Conservation (phyloP, 2,888 invertebrate species). For the Acanthosoma haemorrhoidale region DNA sequence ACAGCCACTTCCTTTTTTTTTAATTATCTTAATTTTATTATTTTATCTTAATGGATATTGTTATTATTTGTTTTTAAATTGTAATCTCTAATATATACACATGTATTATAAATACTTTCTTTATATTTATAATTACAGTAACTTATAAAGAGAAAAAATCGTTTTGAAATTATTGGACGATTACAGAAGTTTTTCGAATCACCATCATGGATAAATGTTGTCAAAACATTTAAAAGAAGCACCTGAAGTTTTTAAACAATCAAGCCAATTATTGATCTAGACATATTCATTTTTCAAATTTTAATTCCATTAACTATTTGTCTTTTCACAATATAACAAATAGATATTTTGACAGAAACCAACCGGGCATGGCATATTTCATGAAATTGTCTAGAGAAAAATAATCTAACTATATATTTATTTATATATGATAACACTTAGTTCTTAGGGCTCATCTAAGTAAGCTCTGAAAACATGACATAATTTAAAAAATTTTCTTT, state of each 20-base stretch:
- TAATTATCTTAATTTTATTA: not conserved
- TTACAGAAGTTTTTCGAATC: slow-evolving; percentile 1
- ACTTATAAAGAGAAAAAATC: slow-evolving; percentile 3
- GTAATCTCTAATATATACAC: slow-evolving; percentile 2
- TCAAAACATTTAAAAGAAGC: not conserved
- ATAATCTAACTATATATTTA: slow-evolving; percentile 9
- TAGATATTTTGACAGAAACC: not conserved
- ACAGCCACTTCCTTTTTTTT: not conserved
- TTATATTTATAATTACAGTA: not conserved
- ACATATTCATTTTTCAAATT: not conserved
- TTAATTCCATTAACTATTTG: not conserved
- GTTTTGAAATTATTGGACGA: slow-evolving; percentile 2
- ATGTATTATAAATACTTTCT: not conserved
- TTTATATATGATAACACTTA: slow-evolving; percentile 5
- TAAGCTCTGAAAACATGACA: not conserved
- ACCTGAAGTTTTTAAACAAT: not conserved
- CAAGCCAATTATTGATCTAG: not conserved
- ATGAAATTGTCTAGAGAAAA: not conserved
- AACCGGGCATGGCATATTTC: slow-evolving; percentile 6
- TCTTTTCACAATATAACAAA: not conserved
- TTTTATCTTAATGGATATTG: not conserved
- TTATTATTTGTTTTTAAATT: not conserved
- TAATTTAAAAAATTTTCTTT: not conserved
- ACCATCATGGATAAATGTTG: not conserved
- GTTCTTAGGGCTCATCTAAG: not conserved